phyloP scores from a whole-genome alignment of 1,140 invertebrate species.

The Halictus rubicundus region DNA sequence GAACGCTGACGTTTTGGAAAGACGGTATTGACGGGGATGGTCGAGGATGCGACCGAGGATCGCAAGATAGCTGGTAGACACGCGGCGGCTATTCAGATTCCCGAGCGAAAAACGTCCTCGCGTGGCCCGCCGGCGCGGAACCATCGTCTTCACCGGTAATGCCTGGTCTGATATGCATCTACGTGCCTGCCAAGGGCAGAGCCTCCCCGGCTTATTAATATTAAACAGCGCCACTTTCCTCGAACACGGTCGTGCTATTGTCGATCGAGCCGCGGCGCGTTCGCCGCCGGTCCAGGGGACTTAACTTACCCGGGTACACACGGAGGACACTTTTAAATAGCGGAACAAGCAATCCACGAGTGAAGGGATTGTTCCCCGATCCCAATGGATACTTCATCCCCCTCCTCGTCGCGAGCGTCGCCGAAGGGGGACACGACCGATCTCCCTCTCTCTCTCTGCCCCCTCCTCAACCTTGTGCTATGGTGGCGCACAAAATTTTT shows the following conservation, averaged over 20 bases:
- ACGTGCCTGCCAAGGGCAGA: constrained; percentile 76
- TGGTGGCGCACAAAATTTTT: constrained; percentile 39
- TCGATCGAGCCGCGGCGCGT: constrained; percentile 54
- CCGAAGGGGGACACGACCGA: no score
- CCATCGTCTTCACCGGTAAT: constrained; percentile 73
- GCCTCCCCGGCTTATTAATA: constrained; percentile 75
- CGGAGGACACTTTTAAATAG: constrained; percentile 70
- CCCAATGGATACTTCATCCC: constrained; percentile 67
- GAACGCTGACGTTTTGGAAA: no score
- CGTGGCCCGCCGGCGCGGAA: constrained; percentile 43
- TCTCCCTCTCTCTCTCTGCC: background rate
- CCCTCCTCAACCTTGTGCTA: no score
- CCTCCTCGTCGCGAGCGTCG: background rate
- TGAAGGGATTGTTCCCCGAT: constrained; percentile 63
- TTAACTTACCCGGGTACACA: constrained; percentile 54
- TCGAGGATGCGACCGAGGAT: no score
- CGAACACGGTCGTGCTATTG: constrained; percentile 54
- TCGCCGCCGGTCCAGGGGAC: constrained; percentile 36
- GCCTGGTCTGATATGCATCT: constrained; percentile 77
- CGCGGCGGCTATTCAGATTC: constrained; percentile 65
- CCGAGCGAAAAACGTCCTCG: constrained; percentile 65
- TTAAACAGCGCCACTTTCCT: constrained; percentile 73
- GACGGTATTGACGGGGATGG: no score
- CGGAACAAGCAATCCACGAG: constrained; percentile 70
- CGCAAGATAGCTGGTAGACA: no score